Evolutionary conservation across 2,797 vertebrate genomes (phyloP), one percentile per base, ranked within the genome.

Genomic region (Pseudomugil tenellus): DNA sequence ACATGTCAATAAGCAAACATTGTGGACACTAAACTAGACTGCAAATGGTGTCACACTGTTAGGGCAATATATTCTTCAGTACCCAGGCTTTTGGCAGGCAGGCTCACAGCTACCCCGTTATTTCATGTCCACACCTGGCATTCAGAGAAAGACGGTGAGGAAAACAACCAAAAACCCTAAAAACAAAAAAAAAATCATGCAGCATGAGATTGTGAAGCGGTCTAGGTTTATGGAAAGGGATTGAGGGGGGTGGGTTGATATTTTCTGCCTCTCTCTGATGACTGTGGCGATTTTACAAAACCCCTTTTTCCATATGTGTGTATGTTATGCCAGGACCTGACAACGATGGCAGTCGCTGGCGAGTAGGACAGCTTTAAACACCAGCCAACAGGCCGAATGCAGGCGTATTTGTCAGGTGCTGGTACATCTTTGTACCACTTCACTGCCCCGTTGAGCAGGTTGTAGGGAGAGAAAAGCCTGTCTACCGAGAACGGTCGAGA

Each of bases 211-310:
- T 92, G 86, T 86, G 88, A 72, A 26, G 32, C 75, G 79, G 69
- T 21, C 10, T 28, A 31, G 59, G 68, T 29, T 53, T 54, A 11
- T 1, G 73, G 69, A 76, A 34, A 66, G 76, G 61, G 55, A 54
- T 65, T 41, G n/a, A 31, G 60, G 66, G 72, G 67, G 74, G 62
- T 35, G 71, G 80, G 73, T 70, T 51, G 62, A 79, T 67, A 67
- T 75, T 74, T 77, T 85, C 75, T 89, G 90, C 83, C 87, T 93
- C 93, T 94, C 88, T 94, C 92, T 93, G 89, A 91, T 59, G 89
- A 93, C 84, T 60, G 93, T 93, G 92, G 87, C 77, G 58, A 84
- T 83, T 88, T 77, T 79, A 63, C 57, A 70, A 64, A 61, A 66
- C 77, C 78, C 58, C 68, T 78, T 75, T n/a, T 72, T 56, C 72